Evolutionary conservation across 2,113 vertebrate species (phyloP).

Genomic region (Eubucco bourcierii): DNA sequence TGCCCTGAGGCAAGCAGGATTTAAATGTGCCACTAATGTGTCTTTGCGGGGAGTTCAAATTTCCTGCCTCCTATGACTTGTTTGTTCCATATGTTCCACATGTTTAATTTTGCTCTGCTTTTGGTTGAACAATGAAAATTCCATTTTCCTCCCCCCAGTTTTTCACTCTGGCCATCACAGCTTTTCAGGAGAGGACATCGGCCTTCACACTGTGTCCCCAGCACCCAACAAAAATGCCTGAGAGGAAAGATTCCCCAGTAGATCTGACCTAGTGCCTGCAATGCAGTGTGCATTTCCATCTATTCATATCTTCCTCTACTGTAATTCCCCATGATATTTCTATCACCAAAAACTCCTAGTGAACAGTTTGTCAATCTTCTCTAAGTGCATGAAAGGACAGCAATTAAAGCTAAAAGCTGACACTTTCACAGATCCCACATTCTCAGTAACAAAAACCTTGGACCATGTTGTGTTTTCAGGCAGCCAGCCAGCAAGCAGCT

Average conservation of each 20-base stretch:
- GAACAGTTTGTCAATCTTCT: not conserved
- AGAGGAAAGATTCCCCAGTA: not conserved
- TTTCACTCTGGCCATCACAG: not conserved
- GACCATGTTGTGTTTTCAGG: not conserved
- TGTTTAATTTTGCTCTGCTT: not conserved
- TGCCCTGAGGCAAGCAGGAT: not conserved
- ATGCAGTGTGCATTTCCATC: not conserved
- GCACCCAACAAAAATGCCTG: not conserved
- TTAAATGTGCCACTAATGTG: not conserved
- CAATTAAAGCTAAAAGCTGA: not conserved
- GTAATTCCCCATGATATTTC: not conserved
- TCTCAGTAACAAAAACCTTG: not conserved
- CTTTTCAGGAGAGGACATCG: not conserved
- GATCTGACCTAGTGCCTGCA: not conserved
- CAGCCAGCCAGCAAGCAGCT: not conserved
- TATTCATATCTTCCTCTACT: not conserved
- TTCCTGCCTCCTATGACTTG: not conserved
- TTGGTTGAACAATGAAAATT: not conserved
- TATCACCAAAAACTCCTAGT: not conserved
- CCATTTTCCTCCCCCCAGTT: not conserved
- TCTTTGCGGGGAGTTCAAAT: not conserved
- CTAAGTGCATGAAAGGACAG: not conserved
- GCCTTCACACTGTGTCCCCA: not conserved
- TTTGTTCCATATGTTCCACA: not conserved
- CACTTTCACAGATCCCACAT: not conserved